phyloP scores from a whole-genome alignment of 1,140 invertebrate genomes.

The Drosophila teissieri region DNA sequence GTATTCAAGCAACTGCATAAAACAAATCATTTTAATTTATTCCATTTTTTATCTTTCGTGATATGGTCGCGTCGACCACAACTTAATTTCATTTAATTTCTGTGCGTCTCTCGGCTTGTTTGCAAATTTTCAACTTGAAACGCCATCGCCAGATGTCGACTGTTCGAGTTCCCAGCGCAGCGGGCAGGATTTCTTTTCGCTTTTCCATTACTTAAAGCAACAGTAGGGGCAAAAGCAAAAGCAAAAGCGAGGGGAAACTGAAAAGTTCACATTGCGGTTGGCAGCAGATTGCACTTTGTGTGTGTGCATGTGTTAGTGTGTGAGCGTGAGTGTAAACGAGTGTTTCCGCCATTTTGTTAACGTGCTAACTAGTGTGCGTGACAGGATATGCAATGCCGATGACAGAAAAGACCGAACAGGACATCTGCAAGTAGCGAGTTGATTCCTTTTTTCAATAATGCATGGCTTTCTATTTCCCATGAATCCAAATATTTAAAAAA shows the following conservation, averaged over 20 bases:
- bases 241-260: slow-evolving; percentile 30
- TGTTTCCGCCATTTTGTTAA: slow-evolving; percentile 56
- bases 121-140: slow-evolving; percentile 79
- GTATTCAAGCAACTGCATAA: too few relatives aligned
- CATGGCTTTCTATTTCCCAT: not conserved
- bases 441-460: not conserved
- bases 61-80: slow-evolving; percentile 5
- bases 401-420: slow-evolving; percentile 20
- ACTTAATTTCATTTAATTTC: slow-evolving; percentile 48
- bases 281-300: slow-evolving; percentile 53
- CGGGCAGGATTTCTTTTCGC: slow-evolving; percentile 48
- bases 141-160: slow-evolving; percentile 52
- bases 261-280: slow-evolving; percentile 66
- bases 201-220: slow-evolving; percentile 38
- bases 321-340: slow-evolving; percentile 24
- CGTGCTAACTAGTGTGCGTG: slow-evolving; percentile 62
- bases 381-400: slow-evolving; percentile 54
- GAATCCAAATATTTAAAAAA: too few relatives aligned
- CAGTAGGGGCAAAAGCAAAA: slow-evolving; percentile 21
- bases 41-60: slow-evolving; percentile 4
- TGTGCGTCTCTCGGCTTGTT: slow-evolving; percentile 61
- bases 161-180: slow-evolving; percentile 43
- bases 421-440: slow-evolving; percentile 23
- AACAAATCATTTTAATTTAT: not conserved
- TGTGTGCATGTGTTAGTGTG: slow-evolving; percentile 10